Percentiles rank a stretch among this genome's conserved stretches.
These are phyloP conservation scores for Abrostola triplasia DNA, from an alignment of 2,888 invertebrate species.

Conservation along the genomic window DNA sequence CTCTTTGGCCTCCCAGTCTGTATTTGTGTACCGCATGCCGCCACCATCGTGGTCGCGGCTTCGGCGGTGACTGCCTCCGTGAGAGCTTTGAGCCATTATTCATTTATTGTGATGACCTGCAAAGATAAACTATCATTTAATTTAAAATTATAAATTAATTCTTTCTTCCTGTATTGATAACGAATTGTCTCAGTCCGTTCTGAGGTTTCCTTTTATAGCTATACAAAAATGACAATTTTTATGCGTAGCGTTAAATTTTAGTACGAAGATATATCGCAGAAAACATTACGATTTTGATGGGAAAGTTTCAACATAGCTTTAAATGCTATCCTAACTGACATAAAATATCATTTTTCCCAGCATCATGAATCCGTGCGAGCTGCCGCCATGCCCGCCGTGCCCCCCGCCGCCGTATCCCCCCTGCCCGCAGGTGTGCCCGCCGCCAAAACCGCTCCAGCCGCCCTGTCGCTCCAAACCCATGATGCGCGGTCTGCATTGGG, in stretches of 20 bases:
- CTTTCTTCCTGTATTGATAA: too few relatives aligned
- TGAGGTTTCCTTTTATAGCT: too few relatives aligned
- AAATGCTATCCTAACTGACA: neutral
- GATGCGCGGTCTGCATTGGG: constrained; percentile 91
- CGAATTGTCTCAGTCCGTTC: too few relatives aligned
- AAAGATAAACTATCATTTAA: too few relatives aligned
- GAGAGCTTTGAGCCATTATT: constrained; percentile 90
- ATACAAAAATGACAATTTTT: too few relatives aligned
- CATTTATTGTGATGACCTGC: constrained; percentile 27
- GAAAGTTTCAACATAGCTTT: neutral
- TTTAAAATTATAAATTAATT: too few relatives aligned
- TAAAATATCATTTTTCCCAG: constrained; percentile 22
- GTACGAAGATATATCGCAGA: too few relatives aligned
- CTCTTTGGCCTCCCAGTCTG: constrained; percentile 94
- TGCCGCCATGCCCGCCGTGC: constrained; percentile 68
- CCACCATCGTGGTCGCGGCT: constrained; percentile 90
- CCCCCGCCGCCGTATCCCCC: constrained; percentile 67
- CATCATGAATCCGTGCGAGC: constrained; percentile 58
- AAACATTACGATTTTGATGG: neutral
- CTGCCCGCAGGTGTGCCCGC: constrained; percentile 66
- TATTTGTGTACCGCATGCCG: constrained; percentile 90
- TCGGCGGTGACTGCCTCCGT: constrained; percentile 90
- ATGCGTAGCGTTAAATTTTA: too few relatives aligned
- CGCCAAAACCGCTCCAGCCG: constrained; percentile 67
- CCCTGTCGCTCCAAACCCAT: constrained; percentile 86